A percentile compares a stretch with the other conserved stretches of the same genome.
phyloP scores from a whole-genome alignment of 2,797 vertebrate species.

The Pseudochromis fuscus region DNA sequence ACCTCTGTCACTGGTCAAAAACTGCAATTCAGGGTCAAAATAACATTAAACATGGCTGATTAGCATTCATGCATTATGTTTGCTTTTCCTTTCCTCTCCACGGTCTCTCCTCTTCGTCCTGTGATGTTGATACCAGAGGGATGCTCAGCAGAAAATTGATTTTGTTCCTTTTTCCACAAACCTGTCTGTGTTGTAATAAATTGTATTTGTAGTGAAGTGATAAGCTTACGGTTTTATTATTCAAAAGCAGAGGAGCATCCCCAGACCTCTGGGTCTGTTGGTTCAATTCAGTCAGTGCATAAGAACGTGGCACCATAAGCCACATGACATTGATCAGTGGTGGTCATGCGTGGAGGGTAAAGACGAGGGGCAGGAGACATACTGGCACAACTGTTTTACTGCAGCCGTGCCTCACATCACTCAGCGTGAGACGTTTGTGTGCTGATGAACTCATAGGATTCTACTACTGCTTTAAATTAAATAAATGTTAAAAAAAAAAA shows the following conservation, averaged over 20 bases:
- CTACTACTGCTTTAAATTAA: too few species aligned
- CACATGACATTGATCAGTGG: not conserved
- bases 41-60: not conserved
- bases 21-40: not conserved
- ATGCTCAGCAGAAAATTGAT: slow-evolving; percentile 44
- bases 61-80: not conserved
- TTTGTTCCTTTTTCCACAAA: slow-evolving; percentile 10
- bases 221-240: slow-evolving; percentile 17
- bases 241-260: slow-evolving; percentile 8
- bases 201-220: slow-evolving; percentile 32
- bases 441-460: not conserved
- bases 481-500: too few species aligned
- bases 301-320: not conserved
- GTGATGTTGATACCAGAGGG: slow-evolving; percentile 26
- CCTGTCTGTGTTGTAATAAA: slow-evolving; percentile 16
- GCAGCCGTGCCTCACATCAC: not conserved
- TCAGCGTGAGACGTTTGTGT: not conserved
- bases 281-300: not conserved
- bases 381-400: not conserved
- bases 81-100: not conserved
- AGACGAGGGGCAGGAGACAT: not conserved
- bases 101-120: not conserved
- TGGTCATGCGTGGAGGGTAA: not conserved
- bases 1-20: slow-evolving; percentile 1
- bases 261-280: not conserved